Conservation (phyloP, 2,888 invertebrate genomes). For the Tipula lateralis region DNA sequence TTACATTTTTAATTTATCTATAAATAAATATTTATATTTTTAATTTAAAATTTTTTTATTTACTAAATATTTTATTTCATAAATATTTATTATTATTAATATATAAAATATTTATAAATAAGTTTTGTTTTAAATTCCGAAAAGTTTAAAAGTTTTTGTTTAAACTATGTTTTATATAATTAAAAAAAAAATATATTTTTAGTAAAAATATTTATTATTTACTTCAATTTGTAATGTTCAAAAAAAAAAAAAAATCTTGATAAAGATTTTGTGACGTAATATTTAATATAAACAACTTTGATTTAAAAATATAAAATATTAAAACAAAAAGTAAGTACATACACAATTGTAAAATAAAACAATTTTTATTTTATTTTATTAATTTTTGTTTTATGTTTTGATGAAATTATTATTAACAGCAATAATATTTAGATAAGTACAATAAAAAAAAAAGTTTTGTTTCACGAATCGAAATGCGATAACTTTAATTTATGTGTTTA, state of each 20-base stretch:
- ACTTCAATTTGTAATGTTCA: not conserved
- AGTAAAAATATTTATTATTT: not conserved
- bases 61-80: not conserved
- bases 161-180: not conserved
- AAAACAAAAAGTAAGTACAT: not conserved
- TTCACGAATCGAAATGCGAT: not conserved
- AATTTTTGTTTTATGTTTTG: not conserved
- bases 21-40: not conserved
- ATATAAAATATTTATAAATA: not conserved
- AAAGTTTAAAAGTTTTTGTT: not conserved
- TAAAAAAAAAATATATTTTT: not conserved
- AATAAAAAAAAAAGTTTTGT: not conserved
- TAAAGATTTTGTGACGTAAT: not conserved
- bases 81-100: not conserved
- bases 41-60: not conserved
- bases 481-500: not conserved
- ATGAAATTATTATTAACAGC: not conserved
- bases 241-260: too few species aligned
- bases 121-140: not conserved
- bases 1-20: not conserved
- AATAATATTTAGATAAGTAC: not conserved
- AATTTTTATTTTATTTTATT: not conserved
- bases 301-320: too few species aligned
- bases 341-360: not conserved
- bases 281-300: not conserved